Base-by-base conservation (phyloP, 2,797 vertebrate species). In the Cyprinodon diabolis region DNA sequence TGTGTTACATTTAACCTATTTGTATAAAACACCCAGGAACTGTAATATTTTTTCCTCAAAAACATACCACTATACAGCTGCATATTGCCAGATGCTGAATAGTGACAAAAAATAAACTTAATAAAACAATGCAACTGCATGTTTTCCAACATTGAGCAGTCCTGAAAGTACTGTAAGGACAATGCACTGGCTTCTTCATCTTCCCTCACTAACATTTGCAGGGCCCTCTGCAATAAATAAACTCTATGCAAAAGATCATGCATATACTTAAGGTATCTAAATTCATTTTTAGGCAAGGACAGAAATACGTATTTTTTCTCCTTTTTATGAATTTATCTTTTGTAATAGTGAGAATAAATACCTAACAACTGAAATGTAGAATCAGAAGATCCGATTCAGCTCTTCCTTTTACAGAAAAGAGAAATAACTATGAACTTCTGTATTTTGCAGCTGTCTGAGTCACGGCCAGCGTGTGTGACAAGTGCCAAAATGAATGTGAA, bases 401-500 rank as follows among this genome's bases (percentile, higher is more conserved):
- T n/a, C 13, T 40, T 13, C 5, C 13, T 54, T 45, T 58, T 4
- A 45, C 17, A 48, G 43, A 60, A 49, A 48, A 23, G 67, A 47
- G 71, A 71, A 40, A 80, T 66, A 72, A 71, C 74, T 68, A 68
- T 54, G 76, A 72, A 72, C 52, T 71, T 84, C 85, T 83, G 83
- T 80, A 75, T 69, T 83, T 48, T 70, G 68, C 72, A 82, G 82
- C 77, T 75, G 65, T 79, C 77, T 71, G 81, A 82, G 73, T 81
- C 79, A 65, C 7, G 60, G 74, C 84, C 80, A 86, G 60, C 75
- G 83, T 81, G 83, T 81, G 86, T 89, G 82, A 86, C 77, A 84
- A 82, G 78, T 89, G 90, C 85, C 88, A 81, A 57, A 75, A 63
- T 79, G 69, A 66, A 87, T 83, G 78, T 69, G 82, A 75, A 54